Evolutionary conservation across 2,888 invertebrate species (phyloP), one percentile per base, ranked within the genome.

Genomic region (Isoperla grammatica): DNA sequence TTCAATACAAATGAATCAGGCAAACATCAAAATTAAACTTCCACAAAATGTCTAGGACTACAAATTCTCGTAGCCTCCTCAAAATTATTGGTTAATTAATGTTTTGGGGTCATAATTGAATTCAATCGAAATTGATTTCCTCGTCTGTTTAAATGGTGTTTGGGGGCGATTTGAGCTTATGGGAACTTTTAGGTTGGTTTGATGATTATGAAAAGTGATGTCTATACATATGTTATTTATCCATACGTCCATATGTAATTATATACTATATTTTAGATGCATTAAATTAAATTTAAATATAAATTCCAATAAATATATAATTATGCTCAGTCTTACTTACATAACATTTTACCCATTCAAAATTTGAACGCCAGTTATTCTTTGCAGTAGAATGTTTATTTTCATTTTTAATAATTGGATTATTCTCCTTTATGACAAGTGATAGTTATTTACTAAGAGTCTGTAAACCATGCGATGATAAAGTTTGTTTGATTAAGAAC

Each of bases 21-120:
- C 60, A 62, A 55, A 61, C 48, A 59, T 39, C 50, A 22, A 57
- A 61, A 62, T 49, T 59, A 62, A 62, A 62, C 42, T 49, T 20
- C 49, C 59, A 62, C 61, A 63, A 29, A 60, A 60, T 58, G 50
- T 61, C 63, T 64, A 64, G 56, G 60, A 63, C 64, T 63, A 64
- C 56, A 60, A 57, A 57, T 46, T 61, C 43, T 65, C 63, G 63
- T 63, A 63, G 63, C 65, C 65, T 65, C 65, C 65, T 65, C 65
- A 65, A 61, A 49, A 55, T 59, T 54, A 61, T 61, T 61, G 59
- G 54, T 55, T 61, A 20, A 29, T 29, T 29, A 48, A 46, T 39
- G 55, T 45, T 55, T 46, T 56, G 49, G 46, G 53, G 40, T 40
- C 48, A 57, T 49, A 50, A 50, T 43, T 53, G 53, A 35, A 50